Evolutionary conservation across 2,113 vertebrate genomes (phyloP), one percentile per base, ranked within the genome.

Genomic region (Scomber colias): DNA sequence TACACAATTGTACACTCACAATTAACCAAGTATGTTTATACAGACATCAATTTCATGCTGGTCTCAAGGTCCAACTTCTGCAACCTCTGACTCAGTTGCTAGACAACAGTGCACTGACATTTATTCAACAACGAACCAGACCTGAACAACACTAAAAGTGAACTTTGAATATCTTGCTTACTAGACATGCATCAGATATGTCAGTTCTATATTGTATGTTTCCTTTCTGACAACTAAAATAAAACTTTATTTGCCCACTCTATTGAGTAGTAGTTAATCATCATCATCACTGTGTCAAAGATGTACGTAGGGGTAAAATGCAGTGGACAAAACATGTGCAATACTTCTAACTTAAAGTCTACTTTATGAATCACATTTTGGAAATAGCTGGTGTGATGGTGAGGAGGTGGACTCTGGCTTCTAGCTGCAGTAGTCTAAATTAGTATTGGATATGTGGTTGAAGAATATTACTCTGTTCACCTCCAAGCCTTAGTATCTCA

Each of bases 401-500:
- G 24, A 11, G 17, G 5, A 16, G 27, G 5, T 27, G 4, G 10
- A 40, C 6, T 73, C 48, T 53, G 5, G 19, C 11, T 31, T 64
- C 11, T 3, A 40, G 24, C 45, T 49, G 24, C 14, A 55, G 0
- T 35, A 35, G 13, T 24, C 67, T 1, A n/a, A 60, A 61, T 11
- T 30, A 3, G 14, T 48, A 17, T 8, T 51, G 7, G 3, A 57
- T 30, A 24, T 71, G 61, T 60, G 35, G 12, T 17, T 19, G 10
- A 21, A 62, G 9, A 65, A 54, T 70, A 73, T 54, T 19, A 12
- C 4, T 19, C 4, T 3, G 15, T 56, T 67, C 27, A 78, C 54
- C 44, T 57, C 21, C 46, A 49, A 79, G 61, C 55, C 7, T 15
- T 57, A 31, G 7, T 11, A 75, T 54, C 48, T 75, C 2, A 75